These are phyloP conservation scores for Drosophila fulvimacula DNA, from an alignment of 2,888 invertebrate species.

Conservation along the genomic window DNA sequence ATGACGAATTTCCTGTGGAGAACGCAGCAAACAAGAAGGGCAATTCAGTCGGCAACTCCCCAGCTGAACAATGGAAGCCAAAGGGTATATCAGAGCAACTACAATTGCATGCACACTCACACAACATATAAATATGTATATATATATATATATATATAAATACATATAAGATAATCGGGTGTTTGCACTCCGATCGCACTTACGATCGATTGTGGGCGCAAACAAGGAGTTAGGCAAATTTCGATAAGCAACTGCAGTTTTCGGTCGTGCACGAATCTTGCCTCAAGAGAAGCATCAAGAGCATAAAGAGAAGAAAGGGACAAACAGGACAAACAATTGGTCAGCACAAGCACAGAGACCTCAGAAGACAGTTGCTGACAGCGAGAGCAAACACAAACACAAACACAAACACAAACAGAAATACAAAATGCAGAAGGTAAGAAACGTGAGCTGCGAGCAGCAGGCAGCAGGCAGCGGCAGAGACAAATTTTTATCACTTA, in stretches of 20 bases:
- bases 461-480: not conserved
- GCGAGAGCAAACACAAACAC: constrained; percentile 31
- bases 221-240: constrained; percentile 40
- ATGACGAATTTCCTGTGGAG: constrained; percentile 60
- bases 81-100: constrained; percentile 37
- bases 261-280: constrained; percentile 5
- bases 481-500: constrained; percentile 65
- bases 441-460: constrained; percentile 13
- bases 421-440: constrained; percentile 11
- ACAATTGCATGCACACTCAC: constrained; percentile 11
- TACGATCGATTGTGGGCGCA: constrained; percentile 59
- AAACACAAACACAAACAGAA: constrained; percentile 15
- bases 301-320: constrained; percentile 33
- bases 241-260: constrained; percentile 50
- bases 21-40: constrained; percentile 47
- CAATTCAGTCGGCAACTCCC: constrained; percentile 37
- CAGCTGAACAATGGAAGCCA: constrained; percentile 20
- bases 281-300: constrained; percentile 37
- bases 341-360: constrained; percentile 24
- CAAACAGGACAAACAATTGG: constrained; percentile 47
- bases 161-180: constrained; percentile 13
- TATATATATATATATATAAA: not conserved
- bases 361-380: constrained; percentile 52
- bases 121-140: not conserved
- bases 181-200: constrained; percentile 34